Evolutionary conservation across 1,140 invertebrate genomes (phyloP).

Genomic region (Sesamia nonagrioides): DNA sequence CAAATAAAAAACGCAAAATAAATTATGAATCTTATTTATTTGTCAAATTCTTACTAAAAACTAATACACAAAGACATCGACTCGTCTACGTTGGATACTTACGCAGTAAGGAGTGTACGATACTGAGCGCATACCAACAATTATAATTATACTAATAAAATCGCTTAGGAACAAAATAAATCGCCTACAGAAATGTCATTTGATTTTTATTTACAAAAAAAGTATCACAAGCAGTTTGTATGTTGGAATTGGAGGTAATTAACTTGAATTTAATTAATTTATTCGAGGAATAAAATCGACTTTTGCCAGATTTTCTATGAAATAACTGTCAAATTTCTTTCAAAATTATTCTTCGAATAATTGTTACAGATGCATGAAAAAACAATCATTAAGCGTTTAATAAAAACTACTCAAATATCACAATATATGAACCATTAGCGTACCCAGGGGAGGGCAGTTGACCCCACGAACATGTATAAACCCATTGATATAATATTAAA

Average conservation of each 20-base stretch:
- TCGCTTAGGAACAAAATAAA: conserved; percentile 44
- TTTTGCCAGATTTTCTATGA: too few species aligned
- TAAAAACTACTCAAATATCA: too few species aligned
- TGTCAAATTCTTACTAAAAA: conserved; percentile 47
- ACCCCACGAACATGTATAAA: too few species aligned
- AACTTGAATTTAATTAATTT: neutral
- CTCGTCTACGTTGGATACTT: conserved; percentile 1
- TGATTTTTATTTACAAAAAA: conserved; percentile 29
- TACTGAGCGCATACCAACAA: conserved; percentile 1
- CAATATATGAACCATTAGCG: too few species aligned
- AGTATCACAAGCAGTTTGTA: conserved; percentile 29
- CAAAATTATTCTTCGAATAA: too few species aligned
- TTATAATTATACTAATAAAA: conserved; percentile 47
- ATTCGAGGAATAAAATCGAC: neutral
- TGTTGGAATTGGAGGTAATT: neutral
- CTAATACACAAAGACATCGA: conserved; percentile 29
- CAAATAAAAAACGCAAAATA: neutral
- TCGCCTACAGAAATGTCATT: conserved; percentile 34
- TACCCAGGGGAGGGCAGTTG: too few species aligned
- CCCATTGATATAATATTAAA: too few species aligned
- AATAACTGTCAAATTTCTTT: too few species aligned
- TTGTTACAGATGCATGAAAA: too few species aligned
- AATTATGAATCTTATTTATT: conserved; percentile 48
- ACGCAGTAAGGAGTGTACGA: conserved; percentile 16
- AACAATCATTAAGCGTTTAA: too few species aligned